Evolutionary conservation across 2,113 vertebrate genomes (phyloP).

Genomic region (Recurvirostra avosetta): DNA sequence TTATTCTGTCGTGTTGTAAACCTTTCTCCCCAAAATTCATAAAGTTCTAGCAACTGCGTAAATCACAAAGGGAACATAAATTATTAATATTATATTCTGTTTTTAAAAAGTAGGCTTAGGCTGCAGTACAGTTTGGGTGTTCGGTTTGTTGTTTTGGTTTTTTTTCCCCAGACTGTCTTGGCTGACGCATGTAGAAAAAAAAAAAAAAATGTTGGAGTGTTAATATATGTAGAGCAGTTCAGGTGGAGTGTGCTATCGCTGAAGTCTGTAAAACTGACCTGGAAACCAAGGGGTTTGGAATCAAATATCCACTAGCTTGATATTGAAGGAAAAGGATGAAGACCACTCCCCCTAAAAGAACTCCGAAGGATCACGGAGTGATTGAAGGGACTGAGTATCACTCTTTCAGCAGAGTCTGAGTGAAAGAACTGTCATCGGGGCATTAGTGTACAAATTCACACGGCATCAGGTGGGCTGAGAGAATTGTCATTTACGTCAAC

Average conservation of each 20-base stretch:
- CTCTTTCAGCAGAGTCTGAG: background rate
- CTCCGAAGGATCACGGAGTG: background rate
- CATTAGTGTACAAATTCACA: background rate
- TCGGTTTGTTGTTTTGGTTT: background rate
- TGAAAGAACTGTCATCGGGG: fast-evolving
- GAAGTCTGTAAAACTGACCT: background rate
- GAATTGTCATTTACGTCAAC: fast-evolving
- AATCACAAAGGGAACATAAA: background rate
- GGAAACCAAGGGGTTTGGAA: background rate
- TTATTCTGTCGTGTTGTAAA: conserved; percentile 35
- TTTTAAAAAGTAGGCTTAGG: background rate
- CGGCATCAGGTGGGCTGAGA: background rate
- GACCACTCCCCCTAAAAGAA: background rate
- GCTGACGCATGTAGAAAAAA: background rate
- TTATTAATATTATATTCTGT: conserved; percentile 27
- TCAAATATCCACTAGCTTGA: background rate
- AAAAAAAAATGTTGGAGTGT: background rate
- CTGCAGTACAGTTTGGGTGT: background rate
- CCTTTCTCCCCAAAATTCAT: conserved; percentile 23
- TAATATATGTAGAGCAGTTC: background rate
- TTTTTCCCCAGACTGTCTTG: background rate
- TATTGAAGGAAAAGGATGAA: background rate
- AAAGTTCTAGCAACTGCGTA: conserved; percentile 36
- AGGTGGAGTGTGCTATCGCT: background rate
- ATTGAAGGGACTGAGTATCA: background rate